phyloP scores from a whole-genome alignment of 1,140 invertebrate species.

The Neuroterus valhalla region DNA sequence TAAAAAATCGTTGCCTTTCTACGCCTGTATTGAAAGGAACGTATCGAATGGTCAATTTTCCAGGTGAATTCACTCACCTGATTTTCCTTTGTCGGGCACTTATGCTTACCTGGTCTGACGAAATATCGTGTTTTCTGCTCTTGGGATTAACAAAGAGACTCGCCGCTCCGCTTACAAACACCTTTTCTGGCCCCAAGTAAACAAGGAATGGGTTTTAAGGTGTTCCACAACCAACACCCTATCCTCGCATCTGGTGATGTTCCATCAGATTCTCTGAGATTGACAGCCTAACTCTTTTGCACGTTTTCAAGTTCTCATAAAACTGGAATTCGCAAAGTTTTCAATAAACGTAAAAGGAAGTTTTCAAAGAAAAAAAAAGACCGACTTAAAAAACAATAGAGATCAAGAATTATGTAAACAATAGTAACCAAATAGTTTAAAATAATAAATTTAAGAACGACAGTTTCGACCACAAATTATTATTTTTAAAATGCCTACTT shows the following conservation, averaged over 20 bases:
- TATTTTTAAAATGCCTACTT: too few relatives aligned
- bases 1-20: constrained; percentile 9
- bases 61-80: constrained; percentile 60
- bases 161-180: constrained; percentile 63
- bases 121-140: constrained; percentile 53
- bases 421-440: too few relatives aligned
- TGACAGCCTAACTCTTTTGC: constrained; percentile 49
- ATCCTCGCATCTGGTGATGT: constrained; percentile 60
- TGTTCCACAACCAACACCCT: constrained; percentile 56
- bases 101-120: constrained; percentile 49
- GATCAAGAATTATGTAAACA: too few relatives aligned
- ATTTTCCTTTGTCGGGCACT: constrained; percentile 47
- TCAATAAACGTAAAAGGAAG: too few relatives aligned
- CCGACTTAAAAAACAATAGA: too few relatives aligned
- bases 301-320: constrained; percentile 41
- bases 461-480: too few relatives aligned
- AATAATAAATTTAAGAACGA: too few relatives aligned
- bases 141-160: constrained; percentile 59
- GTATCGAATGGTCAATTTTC: constrained; percentile 58
- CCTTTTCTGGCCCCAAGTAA: constrained; percentile 61
- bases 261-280: constrained; percentile 52
- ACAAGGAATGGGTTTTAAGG: constrained; percentile 57
- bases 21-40: constrained; percentile 39
- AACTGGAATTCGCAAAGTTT: too few relatives aligned
- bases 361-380: too few relatives aligned